Conservation (phyloP, 1,140 invertebrate species). For the Drosophila takahashii region DNA sequence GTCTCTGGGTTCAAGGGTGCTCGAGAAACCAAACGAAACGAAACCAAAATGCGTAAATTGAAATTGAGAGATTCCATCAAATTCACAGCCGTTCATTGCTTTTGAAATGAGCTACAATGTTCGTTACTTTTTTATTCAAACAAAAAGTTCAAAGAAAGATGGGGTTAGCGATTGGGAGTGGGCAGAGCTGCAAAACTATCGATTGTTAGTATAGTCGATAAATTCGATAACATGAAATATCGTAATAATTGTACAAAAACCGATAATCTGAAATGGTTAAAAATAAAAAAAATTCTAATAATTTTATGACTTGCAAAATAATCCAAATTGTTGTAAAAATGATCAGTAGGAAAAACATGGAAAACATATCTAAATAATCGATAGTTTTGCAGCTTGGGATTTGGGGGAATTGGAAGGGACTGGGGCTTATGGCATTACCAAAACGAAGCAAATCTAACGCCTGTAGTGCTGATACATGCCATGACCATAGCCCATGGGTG, state of each 20-base stretch:
- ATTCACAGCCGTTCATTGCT: constrained; percentile 84
- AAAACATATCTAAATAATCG: no score
- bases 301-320: no score
- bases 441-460: constrained; percentile 82
- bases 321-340: neutral
- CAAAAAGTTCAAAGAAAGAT: constrained; percentile 15
- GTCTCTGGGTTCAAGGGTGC: constrained; percentile 48
- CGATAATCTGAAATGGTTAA: neutral
- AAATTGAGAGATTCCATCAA: constrained; percentile 78
- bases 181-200: neutral
- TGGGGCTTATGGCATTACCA: constrained; percentile 5
- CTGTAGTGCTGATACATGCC: constrained; percentile 84
- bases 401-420: neutral
- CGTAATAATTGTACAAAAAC: neutral
- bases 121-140: constrained; percentile 65
- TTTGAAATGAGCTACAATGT: constrained; percentile 84
- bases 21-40: constrained; percentile 39
- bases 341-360: neutral
- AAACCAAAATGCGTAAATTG: constrained; percentile 66
- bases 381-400: neutral
- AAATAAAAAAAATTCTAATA: no score
- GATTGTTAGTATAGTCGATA: neutral
- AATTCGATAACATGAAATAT: neutral
- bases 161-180: constrained; percentile 4
- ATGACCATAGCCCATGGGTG: constrained; percentile 84